Evolutionary conservation across 2,888 invertebrate species (phyloP).

Genomic region (Lordiphosa fenestrarum): DNA sequence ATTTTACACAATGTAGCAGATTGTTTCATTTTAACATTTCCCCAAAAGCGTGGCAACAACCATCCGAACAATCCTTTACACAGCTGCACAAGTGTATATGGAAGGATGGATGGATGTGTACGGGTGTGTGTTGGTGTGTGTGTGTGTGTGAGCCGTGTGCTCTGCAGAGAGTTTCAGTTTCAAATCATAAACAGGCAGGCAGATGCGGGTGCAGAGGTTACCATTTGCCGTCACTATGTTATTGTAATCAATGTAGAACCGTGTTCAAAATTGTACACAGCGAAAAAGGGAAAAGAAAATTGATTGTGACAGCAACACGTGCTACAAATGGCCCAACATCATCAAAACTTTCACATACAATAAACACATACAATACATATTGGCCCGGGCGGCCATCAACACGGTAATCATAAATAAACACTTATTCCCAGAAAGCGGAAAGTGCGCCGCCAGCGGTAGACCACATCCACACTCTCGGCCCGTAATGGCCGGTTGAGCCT

Average conservation of each 20-base stretch:
- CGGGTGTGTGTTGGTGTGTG: conserved; percentile 1
- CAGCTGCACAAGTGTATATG: conserved; percentile 43
- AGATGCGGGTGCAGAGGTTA: conserved; percentile 4
- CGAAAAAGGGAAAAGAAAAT: conserved; percentile 67
- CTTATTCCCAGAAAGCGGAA: too few species aligned
- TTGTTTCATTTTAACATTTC: conserved; percentile 65
- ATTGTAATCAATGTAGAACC: conserved; percentile 51
- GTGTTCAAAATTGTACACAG: conserved; percentile 51
- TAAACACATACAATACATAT: neutral
- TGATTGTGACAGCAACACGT: conserved; percentile 78
- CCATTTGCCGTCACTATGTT: conserved; percentile 16
- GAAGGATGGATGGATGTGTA: conserved; percentile 2
- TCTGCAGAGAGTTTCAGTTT: conserved; percentile 15
- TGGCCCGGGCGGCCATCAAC: conserved; percentile 21
- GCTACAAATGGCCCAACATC: conserved; percentile 75
- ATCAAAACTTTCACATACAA: conserved; percentile 43
- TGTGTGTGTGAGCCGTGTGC: neutral
- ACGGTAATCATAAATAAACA: conserved; percentile 31
- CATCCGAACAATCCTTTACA: conserved; percentile 64
- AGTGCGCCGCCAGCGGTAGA: too few species aligned
- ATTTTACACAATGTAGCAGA: conserved; percentile 71
- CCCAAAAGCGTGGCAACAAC: conserved; percentile 58
- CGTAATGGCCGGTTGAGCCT: conserved; percentile 18
- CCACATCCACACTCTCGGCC: neutral
- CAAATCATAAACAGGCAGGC: conserved; percentile 27